Evolutionary conservation across 2,888 invertebrate genomes (phyloP).

Genomic region (Eupeodes latifasciatus): DNA sequence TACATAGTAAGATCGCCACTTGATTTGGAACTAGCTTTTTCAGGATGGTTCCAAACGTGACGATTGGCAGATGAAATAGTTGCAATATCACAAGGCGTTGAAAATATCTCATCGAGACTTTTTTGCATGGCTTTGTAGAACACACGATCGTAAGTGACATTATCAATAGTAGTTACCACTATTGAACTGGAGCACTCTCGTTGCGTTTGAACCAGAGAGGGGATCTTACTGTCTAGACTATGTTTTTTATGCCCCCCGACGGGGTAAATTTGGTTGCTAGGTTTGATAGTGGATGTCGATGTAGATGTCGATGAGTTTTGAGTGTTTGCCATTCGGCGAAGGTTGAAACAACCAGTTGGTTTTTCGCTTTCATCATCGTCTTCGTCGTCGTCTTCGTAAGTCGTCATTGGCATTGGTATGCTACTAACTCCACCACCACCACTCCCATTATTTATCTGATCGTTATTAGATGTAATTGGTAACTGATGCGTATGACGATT

Average conservation of each 20-base stretch:
- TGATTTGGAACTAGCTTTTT: constrained; percentile 83
- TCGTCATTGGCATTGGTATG: constrained; percentile 48
- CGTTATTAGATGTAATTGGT: constrained; percentile 45
- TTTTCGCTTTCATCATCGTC: constrained; percentile 80
- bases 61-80: constrained; percentile 70
- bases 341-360: constrained; percentile 81
- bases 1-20: constrained; percentile 84
- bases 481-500: constrained; percentile 55
- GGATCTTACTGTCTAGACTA: constrained; percentile 82
- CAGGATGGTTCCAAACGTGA: constrained; percentile 78
- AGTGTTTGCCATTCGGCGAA: constrained; percentile 78
- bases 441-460: constrained; percentile 17
- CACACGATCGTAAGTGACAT: constrained; percentile 83
- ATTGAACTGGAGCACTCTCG: constrained; percentile 72
- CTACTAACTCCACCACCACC: constrained; percentile 48
- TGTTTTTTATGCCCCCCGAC: constrained; percentile 82
- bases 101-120: constrained; percentile 82
- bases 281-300: constrained; percentile 43
- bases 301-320: constrained; percentile 30
- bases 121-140: constrained; percentile 82
- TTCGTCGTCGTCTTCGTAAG: constrained; percentile 78
- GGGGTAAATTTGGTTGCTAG: constrained; percentile 61
- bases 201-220: constrained; percentile 74
- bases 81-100: constrained; percentile 76
- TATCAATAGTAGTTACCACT: constrained; percentile 78